phyloP scores from a whole-genome alignment of 2,797 vertebrate species.

The Luscinia luscinia region DNA sequence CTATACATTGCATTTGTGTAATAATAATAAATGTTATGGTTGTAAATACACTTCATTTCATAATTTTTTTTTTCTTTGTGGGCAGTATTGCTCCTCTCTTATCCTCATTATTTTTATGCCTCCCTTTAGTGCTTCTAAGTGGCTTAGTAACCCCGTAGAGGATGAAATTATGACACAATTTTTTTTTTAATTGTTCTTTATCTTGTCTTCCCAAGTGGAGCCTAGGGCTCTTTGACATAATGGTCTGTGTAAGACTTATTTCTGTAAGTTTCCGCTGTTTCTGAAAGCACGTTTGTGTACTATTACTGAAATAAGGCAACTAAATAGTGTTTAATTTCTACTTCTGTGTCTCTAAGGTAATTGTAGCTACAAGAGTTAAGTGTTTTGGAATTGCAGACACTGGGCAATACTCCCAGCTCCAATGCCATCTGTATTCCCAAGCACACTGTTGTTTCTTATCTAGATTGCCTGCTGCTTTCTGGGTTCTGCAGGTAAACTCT shows the following conservation, averaged over 20 bases:
- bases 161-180: background rate
- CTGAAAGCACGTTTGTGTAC: background rate
- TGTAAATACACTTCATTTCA: no score
- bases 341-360: background rate
- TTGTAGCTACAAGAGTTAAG: background rate
- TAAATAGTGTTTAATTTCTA: background rate
- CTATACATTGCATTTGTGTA: no score
- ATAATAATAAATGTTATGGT: no score
- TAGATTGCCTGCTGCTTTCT: background rate
- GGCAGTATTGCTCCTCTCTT: background rate
- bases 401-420: background rate
- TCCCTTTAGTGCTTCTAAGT: background rate
- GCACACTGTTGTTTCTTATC: background rate
- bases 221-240: background rate
- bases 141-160: background rate
- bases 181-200: constrained; percentile 15
- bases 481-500: background rate
- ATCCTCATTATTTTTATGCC: background rate
- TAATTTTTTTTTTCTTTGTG: background rate
- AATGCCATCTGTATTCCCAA: background rate
- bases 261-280: background rate
- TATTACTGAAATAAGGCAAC: background rate
- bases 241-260: background rate
- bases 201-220: background rate
- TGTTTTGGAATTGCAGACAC: background rate